These are phyloP conservation scores for Petrocephalus schoutedeni DNA, from an alignment of 2,797 vertebrate species.

Conservation along the genomic window DNA sequence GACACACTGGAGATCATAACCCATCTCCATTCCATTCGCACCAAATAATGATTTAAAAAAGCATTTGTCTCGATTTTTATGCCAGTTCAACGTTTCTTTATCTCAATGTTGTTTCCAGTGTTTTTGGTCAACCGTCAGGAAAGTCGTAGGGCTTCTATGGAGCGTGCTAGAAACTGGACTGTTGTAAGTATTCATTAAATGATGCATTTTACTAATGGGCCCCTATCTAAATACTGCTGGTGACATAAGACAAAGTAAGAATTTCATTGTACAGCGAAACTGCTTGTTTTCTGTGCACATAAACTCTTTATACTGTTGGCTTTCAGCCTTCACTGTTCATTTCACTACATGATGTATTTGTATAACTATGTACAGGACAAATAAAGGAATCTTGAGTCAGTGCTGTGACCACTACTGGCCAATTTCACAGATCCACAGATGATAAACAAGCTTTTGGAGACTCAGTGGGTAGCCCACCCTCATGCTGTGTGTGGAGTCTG, in stretches of 20 bases:
- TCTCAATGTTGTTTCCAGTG: conserved; percentile 41
- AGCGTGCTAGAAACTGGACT: conserved; percentile 29
- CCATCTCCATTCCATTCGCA: conserved; percentile 68
- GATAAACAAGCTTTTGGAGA: not conserved
- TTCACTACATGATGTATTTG: not conserved
- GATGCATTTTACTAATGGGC: conserved; percentile 40
- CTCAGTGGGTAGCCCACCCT: too few relatives aligned
- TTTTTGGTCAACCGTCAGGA: conserved; percentile 32
- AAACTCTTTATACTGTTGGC: conserved; percentile 3
- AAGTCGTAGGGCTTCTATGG: conserved; percentile 41
- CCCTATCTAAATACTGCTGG: conserved; percentile 54
- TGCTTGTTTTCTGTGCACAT: too few relatives aligned
- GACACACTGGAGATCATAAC: conserved; percentile 56
- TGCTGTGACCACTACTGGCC: too few relatives aligned
- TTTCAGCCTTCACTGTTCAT: conserved; percentile 49
- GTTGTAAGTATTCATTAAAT: conserved; percentile 38
- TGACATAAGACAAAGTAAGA: conserved; percentile 12
- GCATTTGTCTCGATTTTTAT: conserved; percentile 63
- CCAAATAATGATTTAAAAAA: conserved; percentile 54
- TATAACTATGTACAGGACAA: not conserved
- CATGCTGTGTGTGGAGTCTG: not conserved
- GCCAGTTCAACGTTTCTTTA: conserved; percentile 50
- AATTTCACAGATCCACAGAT: not conserved
- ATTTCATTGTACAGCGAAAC: too few relatives aligned
- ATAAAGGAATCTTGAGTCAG: not conserved